A percentile compares a stretch with the other conserved stretches of the same genome.
Conservation (phyloP, 2,888 invertebrate genomes). For the Sphaeridia pumilis region DNA sequence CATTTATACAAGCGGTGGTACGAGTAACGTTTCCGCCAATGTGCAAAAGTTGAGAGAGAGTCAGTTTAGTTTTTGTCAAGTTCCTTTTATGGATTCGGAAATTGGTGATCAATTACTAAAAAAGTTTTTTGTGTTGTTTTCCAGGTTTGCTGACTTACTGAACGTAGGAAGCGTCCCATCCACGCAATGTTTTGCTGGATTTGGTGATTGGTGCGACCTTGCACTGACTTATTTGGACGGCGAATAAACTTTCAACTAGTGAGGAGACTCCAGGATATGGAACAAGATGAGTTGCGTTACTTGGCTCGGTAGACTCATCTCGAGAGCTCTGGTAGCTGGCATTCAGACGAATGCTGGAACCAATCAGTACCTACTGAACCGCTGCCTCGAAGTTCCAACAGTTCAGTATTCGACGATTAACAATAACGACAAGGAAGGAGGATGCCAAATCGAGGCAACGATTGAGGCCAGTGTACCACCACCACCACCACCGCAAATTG, state of each 20-base stretch:
- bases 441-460: slow-evolving; percentile 12
- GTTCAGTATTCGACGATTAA: slow-evolving; percentile 18
- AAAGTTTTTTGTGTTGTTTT: no score
- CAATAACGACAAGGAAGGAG: slow-evolving; percentile 19
- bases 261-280: slow-evolving; percentile 5
- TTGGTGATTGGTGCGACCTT: no score
- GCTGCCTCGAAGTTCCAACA: slow-evolving; percentile 19
- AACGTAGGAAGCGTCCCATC: no score
- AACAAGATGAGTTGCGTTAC: slow-evolving; percentile 31
- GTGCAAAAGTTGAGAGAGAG: no score
- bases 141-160: no score
- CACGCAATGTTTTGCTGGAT: no score
- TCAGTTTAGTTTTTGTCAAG: no score
- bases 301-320: slow-evolving; percentile 31
- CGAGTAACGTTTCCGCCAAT: no score
- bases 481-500: slow-evolving; percentile 8
- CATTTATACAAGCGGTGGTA: no score
- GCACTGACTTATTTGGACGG: neutral
- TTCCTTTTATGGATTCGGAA: no score
- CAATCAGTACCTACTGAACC: slow-evolving; percentile 22
- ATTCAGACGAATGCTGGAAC: slow-evolving; percentile 23
- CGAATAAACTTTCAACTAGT: slow-evolving; percentile 4
- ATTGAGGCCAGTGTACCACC: slow-evolving; percentile 17
- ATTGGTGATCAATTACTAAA: no score
- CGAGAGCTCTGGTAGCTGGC: slow-evolving; percentile 30